Percentiles rank a stretch among this genome's conserved stretches.
Evolutionary conservation across 2,113 vertebrate species (phyloP).

Genomic region (Centrocercus urophasianus): DNA sequence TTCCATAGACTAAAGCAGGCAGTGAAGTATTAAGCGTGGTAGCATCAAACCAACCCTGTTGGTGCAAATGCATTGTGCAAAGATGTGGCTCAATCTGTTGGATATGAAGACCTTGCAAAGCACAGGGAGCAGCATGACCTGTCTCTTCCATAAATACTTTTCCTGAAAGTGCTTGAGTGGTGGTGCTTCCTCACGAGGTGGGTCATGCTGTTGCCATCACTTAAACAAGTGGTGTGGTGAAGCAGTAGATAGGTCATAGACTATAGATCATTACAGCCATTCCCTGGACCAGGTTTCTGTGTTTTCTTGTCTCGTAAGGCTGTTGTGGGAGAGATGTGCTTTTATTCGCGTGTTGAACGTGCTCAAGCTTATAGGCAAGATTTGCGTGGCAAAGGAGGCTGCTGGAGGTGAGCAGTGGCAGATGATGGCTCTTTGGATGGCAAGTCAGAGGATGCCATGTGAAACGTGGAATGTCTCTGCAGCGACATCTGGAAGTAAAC

Average conservation of each 20-base stretch:
- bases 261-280: neutral
- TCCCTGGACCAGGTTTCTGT: accelerated
- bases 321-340: accelerated
- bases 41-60: neutral
- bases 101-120: neutral
- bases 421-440: neutral
- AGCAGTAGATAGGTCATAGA: accelerated
- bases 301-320: neutral
- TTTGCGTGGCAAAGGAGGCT: neutral
- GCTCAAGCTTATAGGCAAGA: neutral
- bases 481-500: neutral
- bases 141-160: neutral
- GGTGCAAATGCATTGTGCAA: no score
- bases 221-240: neutral
- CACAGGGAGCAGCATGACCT: neutral
- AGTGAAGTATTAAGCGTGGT: neutral
- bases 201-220: neutral
- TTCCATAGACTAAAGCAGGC: neutral
- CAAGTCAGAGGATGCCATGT: neutral
- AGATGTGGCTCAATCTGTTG: neutral
- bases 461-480: neutral
- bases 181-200: no score
- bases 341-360: neutral
- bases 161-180: neutral
- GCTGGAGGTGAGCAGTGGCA: neutral